Evolutionary conservation across 2,888 invertebrate genomes (phyloP), one percentile per base, ranked within the genome.

Genomic region (Drosophila sordidula): DNA sequence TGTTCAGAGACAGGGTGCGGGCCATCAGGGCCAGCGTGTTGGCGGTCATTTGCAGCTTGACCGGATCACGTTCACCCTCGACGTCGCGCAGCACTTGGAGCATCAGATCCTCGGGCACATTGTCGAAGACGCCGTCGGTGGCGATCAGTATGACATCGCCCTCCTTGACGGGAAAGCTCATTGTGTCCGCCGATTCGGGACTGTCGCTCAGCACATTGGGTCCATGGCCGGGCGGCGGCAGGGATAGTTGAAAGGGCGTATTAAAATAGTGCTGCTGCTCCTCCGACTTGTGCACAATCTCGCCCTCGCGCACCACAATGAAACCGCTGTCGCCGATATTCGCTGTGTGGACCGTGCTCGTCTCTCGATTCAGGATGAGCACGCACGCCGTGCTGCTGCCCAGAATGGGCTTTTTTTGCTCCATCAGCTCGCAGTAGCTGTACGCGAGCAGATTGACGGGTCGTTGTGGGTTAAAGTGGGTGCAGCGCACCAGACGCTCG

Each of bases 271-370:
- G 99, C 90, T 98, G 98, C 90, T 99, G 99, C 92, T 99, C 99
- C 89, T 97, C 97, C 4, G 98, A 98, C 71, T 97, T 95, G 91
- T 98, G 97, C 26, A 99, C 96, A 18, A 99, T 95, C 82, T 95
- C 94, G 18, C 98, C 98, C 52, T 95, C 94, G 22, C 98, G 94
- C 59, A 98, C 96, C 55, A 99, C 96, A 93, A 99, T 96, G 93
- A 98, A 99, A 12, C 99, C 99, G 90, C 98, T 98, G 93, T 99
- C 99, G n/a, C 99, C 99, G 81, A 99, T 97, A 93, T 99, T 99
- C 54, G 99, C 99, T 12, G 99, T 97, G 89, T 98, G 97, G 90
- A 99, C 95, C 78, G 96, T 96, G 91, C 95, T 95, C 87, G 97
- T 98, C 88, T 96, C 96, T 81, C 97, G 95, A 92, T 98, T 98